These are phyloP conservation scores for Drosophila multiciliata DNA, from an alignment of 2,888 invertebrate species.

Conservation along the genomic window DNA sequence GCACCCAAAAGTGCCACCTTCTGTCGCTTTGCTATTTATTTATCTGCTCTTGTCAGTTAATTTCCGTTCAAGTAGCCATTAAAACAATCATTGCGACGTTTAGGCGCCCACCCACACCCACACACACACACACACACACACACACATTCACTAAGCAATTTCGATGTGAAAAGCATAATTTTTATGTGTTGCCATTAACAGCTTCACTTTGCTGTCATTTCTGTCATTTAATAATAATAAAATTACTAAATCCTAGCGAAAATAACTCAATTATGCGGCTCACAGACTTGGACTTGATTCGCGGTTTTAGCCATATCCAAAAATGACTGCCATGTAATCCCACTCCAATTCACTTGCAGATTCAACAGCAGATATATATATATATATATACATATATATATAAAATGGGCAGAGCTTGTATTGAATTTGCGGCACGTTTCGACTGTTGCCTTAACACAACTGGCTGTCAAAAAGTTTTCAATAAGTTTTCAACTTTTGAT, in stretches of 20 bases:
- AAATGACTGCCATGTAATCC: background rate
- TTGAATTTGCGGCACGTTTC: constrained; percentile 50
- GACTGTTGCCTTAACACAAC: constrained; percentile 24
- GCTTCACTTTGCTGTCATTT: constrained; percentile 56
- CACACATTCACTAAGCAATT: constrained; percentile 11
- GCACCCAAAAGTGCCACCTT: constrained; percentile 36
- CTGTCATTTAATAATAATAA: constrained; percentile 72
- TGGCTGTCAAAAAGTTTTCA: constrained; percentile 50
- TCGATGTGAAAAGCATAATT: constrained; percentile 55
- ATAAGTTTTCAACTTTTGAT: constrained; percentile 57
- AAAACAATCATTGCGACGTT: constrained; percentile 76
- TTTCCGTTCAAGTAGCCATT: constrained; percentile 80
- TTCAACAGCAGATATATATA: constrained; percentile 17
- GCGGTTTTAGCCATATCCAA: constrained; percentile 12
- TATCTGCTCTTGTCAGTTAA: constrained; percentile 80
- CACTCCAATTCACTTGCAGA: background rate
- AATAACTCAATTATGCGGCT: constrained; percentile 75
- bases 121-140: constrained; percentile 16
- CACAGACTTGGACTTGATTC: constrained; percentile 10
- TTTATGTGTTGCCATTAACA: constrained; percentile 73
- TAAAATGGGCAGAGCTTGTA: background rate
- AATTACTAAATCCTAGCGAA: constrained; percentile 63
- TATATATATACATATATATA: background rate
- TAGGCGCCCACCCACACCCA: constrained; percentile 48
- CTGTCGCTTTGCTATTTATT: constrained; percentile 49